phyloP scores from a whole-genome alignment of 2,113 vertebrate species.

The Rhodinocichla rosea region DNA sequence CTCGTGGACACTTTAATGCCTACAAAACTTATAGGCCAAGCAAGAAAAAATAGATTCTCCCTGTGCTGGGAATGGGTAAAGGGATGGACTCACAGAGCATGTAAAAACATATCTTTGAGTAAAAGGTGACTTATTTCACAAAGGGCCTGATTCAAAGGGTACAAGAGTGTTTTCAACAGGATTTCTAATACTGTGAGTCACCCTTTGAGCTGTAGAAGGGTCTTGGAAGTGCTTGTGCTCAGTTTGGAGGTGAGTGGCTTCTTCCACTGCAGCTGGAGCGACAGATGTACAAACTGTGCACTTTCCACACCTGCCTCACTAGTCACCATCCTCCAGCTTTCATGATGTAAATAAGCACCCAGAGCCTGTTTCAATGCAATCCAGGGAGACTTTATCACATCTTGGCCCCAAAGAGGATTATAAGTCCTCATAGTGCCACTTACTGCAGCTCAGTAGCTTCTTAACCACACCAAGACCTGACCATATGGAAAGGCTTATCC shows the following conservation, averaged over 20 bases:
- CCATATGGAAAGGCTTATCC: background rate
- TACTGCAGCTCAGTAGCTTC: background rate
- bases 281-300: background rate
- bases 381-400: background rate
- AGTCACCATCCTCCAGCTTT: background rate
- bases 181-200: background rate
- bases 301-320: background rate
- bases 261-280: background rate
- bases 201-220: background rate
- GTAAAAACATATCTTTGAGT: background rate
- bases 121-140: background rate
- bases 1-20: background rate
- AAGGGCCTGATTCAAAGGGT: background rate
- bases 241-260: background rate
- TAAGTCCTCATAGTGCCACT: background rate
- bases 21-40: background rate
- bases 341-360: background rate
- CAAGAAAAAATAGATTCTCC: background rate
- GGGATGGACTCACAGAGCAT: background rate
- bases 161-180: background rate
- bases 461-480: background rate
- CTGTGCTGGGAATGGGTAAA: background rate
- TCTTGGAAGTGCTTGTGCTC: background rate
- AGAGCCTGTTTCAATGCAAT: background rate
- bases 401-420: background rate